A percentile compares a stretch with the other conserved stretches of the same genome.
Conservation (phyloP, 2,113 vertebrate species). For the human (Homo sapiens) region DNA sequence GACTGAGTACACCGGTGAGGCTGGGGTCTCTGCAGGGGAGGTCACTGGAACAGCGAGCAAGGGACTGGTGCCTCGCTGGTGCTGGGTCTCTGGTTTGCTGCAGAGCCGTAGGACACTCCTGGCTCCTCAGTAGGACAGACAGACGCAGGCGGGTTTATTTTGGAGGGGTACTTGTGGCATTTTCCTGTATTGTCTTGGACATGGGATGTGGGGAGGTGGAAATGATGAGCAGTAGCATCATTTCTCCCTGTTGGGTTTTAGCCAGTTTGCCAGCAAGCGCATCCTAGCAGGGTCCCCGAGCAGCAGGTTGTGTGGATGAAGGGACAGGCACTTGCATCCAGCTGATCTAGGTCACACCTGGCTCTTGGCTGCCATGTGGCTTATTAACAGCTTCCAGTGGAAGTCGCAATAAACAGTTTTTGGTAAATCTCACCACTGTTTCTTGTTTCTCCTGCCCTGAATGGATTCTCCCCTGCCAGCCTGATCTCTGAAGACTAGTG, state of each 20-base stretch:
- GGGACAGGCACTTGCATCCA: background rate
- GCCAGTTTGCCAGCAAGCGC: background rate
- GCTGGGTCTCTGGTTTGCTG: background rate
- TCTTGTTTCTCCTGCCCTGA: background rate
- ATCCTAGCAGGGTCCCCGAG: background rate
- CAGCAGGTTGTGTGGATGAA: background rate
- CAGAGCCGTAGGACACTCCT: background rate
- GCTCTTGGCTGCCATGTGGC: background rate
- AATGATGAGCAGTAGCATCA: background rate
- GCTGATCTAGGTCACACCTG: background rate
- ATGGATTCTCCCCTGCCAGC: too few relatives aligned
- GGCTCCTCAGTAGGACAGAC: background rate
- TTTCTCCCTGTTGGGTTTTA: background rate
- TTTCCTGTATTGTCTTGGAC: conserved; percentile 3
- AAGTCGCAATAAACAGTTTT: conserved; percentile 68
- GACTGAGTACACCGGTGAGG: background rate
- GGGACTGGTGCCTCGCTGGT: background rate
- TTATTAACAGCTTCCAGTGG: conserved; percentile 18
- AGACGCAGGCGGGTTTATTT: background rate
- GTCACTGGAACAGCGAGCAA: background rate
- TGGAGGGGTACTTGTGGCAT: background rate
- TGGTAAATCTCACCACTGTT: background rate
- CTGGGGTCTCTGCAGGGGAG: background rate
- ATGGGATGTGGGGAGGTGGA: background rate
- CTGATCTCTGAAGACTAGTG: background rate